Conservation (phyloP, 1,140 invertebrate genomes). For the Bombus sibiricus region DNA sequence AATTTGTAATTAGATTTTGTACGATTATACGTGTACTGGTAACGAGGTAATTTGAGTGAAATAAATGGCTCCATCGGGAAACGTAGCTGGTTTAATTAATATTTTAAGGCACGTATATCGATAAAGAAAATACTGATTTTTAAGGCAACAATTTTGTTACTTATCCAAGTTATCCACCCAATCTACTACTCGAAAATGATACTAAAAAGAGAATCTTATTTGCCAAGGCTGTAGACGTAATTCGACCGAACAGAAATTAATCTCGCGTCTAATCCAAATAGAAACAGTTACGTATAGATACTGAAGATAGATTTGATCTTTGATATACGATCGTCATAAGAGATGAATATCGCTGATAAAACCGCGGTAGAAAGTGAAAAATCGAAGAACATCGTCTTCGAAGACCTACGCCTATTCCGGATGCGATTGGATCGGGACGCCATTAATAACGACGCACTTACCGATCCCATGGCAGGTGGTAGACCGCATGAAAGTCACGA, state of each 20-base stretch:
- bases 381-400: conserved; percentile 54
- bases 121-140: no score
- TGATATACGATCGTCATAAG: not conserved
- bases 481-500: conserved; percentile 80
- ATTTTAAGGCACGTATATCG: no score
- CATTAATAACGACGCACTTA: conserved; percentile 81
- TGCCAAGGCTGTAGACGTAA: not conserved
- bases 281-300: not conserved
- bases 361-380: conserved; percentile 45
- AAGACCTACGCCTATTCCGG: conserved; percentile 79
- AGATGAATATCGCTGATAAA: conserved; percentile 36
- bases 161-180: no score
- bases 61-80: no score
- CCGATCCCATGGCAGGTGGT: conserved; percentile 79
- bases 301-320: not conserved
- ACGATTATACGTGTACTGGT: no score
- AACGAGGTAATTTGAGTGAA: no score
- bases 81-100: no score
- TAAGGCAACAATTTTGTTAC: no score
- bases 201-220: not conserved
- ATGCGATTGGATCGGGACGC: conserved; percentile 78
- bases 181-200: not conserved
- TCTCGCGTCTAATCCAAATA: not conserved
- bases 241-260: not conserved
- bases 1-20: no score